Conservation (phyloP, 2,113 vertebrate genomes). For the Ornithorhynchus anatinus region DNA sequence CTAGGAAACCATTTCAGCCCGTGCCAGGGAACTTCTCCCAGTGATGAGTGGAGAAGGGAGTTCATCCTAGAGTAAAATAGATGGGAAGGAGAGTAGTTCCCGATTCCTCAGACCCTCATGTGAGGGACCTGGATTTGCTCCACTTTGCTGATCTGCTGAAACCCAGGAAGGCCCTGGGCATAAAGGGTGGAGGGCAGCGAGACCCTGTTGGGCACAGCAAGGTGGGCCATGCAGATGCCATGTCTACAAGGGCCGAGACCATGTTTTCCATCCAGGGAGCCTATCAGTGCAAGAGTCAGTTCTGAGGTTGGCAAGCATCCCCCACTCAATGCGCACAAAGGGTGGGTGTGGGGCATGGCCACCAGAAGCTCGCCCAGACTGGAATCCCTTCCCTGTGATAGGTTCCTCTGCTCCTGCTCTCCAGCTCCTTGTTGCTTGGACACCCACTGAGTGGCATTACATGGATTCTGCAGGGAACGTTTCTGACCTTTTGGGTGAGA, state of each 20-base stretch:
- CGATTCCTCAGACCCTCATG: too few relatives aligned
- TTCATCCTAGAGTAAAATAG: too few relatives aligned
- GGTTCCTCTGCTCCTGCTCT: not conserved
- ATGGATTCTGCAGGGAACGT: not conserved
- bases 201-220: not conserved
- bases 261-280: not conserved
- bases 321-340: not conserved
- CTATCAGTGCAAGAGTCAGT: not conserved
- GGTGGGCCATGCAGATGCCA: not conserved
- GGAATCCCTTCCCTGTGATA: not conserved
- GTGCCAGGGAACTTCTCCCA: too few relatives aligned
- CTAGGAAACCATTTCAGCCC: too few relatives aligned
- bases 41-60: too few relatives aligned
- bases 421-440: not conserved
- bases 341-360: rapidly evolving
- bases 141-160: rapidly evolving
- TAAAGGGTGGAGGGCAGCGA: not conserved
- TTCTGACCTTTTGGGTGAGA: not conserved
- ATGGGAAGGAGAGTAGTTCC: too few relatives aligned
- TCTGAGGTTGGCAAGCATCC: not conserved
- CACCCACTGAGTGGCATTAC: not conserved
- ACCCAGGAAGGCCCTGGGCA: not conserved
- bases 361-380: not conserved
- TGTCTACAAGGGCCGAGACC: not conserved
- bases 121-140: too few relatives aligned